A percentile compares a stretch with the other conserved stretches of the same genome.
Conservation (phyloP, 2,888 invertebrate species). For the Drosophila tripunctata region DNA sequence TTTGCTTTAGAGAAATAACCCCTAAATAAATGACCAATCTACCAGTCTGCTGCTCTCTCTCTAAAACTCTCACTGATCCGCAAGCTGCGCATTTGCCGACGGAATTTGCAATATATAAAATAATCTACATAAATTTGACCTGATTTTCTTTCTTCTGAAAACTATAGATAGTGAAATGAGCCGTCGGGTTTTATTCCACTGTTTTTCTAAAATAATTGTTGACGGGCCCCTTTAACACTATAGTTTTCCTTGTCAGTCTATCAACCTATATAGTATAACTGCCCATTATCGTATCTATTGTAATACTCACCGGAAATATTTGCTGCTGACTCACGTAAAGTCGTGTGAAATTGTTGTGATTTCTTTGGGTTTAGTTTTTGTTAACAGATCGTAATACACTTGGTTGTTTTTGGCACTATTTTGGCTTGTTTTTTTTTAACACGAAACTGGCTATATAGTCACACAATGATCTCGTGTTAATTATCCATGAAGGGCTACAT, state of each 20-base stretch:
- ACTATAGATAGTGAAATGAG: constrained; percentile 7
- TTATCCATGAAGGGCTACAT: constrained; percentile 80
- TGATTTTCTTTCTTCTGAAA: constrained; percentile 33
- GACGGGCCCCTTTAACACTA: constrained; percentile 13
- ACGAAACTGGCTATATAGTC: constrained; percentile 79
- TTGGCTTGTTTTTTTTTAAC: too few species aligned
- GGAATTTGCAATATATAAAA: constrained; percentile 17
- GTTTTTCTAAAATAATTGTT: constrained; percentile 9
- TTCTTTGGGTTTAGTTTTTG: constrained; percentile 25
- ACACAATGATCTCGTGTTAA: constrained; percentile 81
- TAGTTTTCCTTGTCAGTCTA: not conserved
- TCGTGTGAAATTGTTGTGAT: constrained; percentile 21
- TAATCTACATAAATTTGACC: constrained; percentile 37
- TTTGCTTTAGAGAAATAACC: constrained; percentile 39
- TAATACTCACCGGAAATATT: constrained; percentile 75
- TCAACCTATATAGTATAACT: not conserved
- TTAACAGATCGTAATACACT: not conserved
- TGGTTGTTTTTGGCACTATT: not conserved
- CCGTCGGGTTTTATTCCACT: not conserved
- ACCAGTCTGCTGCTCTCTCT: constrained; percentile 9
- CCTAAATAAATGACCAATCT: constrained; percentile 21
- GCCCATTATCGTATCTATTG: constrained; percentile 6
- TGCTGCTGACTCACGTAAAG: constrained; percentile 65
- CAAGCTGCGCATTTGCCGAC: constrained; percentile 36
- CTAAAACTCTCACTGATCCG: constrained; percentile 9